phyloP scores from a whole-genome alignment of 2,113 vertebrate genomes.

The Caranx melampygus region DNA sequence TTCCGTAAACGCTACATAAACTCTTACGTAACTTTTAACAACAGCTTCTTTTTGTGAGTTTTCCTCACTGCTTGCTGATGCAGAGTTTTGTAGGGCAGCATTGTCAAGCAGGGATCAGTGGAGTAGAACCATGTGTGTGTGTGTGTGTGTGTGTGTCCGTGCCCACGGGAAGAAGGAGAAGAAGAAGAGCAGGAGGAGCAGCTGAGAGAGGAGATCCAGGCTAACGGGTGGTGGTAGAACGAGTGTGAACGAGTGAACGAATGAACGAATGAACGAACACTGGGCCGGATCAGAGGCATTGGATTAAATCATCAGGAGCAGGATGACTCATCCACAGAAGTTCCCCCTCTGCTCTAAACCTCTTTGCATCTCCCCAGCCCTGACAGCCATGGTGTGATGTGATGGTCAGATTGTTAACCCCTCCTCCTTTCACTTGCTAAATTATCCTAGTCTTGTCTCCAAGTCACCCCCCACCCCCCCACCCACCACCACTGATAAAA shows the following conservation, averaged over 20 bases:
- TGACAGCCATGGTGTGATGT: constrained; percentile 43
- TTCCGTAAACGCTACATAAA: background rate
- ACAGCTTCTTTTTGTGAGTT: background rate
- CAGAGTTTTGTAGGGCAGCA: background rate
- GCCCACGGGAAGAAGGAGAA: background rate
- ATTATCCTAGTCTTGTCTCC: constrained; percentile 56
- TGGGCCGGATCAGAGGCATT: constrained; percentile 21
- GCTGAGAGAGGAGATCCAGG: constrained; percentile 2
- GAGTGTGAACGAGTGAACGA: too few species aligned
- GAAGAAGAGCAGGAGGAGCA: background rate
- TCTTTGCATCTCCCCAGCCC: constrained; percentile 4
- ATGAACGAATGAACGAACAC: background rate
- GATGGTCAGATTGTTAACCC: constrained; percentile 55
- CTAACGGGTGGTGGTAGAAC: background rate
- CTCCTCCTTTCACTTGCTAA: constrained; percentile 55
- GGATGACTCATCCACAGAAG: constrained; percentile 67
- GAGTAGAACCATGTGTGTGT: background rate
- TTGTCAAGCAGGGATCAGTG: background rate
- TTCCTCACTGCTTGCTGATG: background rate
- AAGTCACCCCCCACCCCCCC: background rate
- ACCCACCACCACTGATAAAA: constrained; percentile 1
- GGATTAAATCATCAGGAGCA: constrained; percentile 61
- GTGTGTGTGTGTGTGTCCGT: background rate
- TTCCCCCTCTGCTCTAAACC: constrained; percentile 36
- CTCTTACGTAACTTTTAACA: background rate